Conservation (phyloP, 2,888 invertebrate genomes). For the Eupelmus urozonus region DNA sequence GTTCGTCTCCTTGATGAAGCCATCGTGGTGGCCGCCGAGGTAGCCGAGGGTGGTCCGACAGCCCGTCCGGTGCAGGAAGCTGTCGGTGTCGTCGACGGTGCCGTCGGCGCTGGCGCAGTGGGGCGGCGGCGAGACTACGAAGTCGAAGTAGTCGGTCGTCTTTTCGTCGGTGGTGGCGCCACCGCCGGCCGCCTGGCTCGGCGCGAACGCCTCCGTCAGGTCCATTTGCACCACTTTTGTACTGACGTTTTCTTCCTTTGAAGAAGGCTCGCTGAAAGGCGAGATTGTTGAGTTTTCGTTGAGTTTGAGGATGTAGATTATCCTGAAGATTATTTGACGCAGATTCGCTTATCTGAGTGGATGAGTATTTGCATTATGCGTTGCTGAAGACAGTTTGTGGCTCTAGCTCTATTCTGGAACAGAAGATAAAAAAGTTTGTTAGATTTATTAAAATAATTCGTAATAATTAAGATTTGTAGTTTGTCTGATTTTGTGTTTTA, state of each 20-base stretch:
- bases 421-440: slow-evolving; percentile 1
- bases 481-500: too few species aligned
- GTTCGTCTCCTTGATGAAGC: slow-evolving; percentile 78
- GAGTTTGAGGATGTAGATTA: too few species aligned
- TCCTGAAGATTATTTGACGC: too few species aligned
- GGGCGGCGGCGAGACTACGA: slow-evolving; percentile 85
- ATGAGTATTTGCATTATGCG: background rate
- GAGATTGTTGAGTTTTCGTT: too few species aligned
- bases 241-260: background rate
- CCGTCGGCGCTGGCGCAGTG: slow-evolving; percentile 77
- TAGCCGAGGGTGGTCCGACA: slow-evolving; percentile 63
- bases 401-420: slow-evolving; percentile 5
- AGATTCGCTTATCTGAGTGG: too few species aligned
- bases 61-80: slow-evolving; percentile 77
- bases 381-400: background rate
- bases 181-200: slow-evolving; percentile 70
- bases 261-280: too few species aligned
- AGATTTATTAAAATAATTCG: too few species aligned
- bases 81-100: slow-evolving; percentile 82
- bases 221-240: slow-evolving; percentile 80
- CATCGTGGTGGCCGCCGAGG: slow-evolving; percentile 63
- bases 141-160: slow-evolving; percentile 93
- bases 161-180: slow-evolving; percentile 83
- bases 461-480: too few species aligned
- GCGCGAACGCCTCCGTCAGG: slow-evolving; percentile 88